Evolutionary conservation across 2,113 vertebrate species (phyloP), one percentile per base, ranked within the genome.

Genomic region (Megaleporinus macrocephalus): DNA sequence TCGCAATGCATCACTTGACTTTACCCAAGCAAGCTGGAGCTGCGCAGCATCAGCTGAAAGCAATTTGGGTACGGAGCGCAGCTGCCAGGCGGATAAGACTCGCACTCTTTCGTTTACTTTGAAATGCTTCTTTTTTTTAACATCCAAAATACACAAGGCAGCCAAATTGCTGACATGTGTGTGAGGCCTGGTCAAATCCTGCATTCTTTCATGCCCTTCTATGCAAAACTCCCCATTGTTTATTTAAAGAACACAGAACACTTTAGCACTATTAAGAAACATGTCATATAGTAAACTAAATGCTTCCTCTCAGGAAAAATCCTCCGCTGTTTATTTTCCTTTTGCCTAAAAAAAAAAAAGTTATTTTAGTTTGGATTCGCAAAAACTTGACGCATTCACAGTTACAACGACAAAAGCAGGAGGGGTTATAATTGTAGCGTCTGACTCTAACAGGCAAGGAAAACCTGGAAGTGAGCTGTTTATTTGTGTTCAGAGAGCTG

Each of bases 131-230:
- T 90, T 92, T 92, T 95, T 94, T 93, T 94, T 92, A 91, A 94
- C 95, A 94, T 96, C 95, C 95, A 97, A 97, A 97, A 96, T 95
- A 97, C 96, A 97, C 96, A 96, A 96, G 95, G 95, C 95, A 92
- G 96, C 94, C 95, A 97, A 97, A 97, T 97, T 97, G 96, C 95
- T 95, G 96, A 97, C 96, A 97, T 97, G 94, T 97, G 96, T 97
- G 96, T 89, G 91, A 93, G 93, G 92, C 91, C 94, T 94, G 93
- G 95, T 88, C 77, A 91, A 95, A 94, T 90, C 92, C 94, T 94
- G 94, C 96, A 97, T 96, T 97, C 96, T 96, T 96, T 95, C 95
- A 96, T 96, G 95, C 95, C 94, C 95, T 94, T 93, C 94, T 93
- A 95, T 95, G 95, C 94, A 94, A 94, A 93, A 94, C 91, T 92